Percentiles rank a stretch among this genome's conserved stretches.
Conservation (phyloP, 2,888 invertebrate species). For the Branchipolynoe longqiensis region DNA sequence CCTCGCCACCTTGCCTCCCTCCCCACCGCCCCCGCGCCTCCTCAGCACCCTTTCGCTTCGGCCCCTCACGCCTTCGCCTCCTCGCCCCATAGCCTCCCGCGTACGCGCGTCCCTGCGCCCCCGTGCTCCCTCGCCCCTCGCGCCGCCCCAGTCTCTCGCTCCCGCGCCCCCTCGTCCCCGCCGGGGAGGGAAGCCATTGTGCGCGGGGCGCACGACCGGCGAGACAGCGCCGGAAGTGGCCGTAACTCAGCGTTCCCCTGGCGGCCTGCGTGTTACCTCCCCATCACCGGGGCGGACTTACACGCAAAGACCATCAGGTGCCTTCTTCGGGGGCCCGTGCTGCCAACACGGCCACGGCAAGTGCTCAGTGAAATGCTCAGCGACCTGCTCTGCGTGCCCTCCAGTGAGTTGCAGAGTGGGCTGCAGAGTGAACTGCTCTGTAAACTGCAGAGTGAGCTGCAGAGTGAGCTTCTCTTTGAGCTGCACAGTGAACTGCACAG, state of each 20-base stretch:
- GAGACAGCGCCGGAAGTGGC: slow-evolving; percentile 26
- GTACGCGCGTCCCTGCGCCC: neutral
- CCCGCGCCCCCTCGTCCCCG: no score
- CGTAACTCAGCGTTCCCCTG: slow-evolving; percentile 9
- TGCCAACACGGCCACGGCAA: neutral
- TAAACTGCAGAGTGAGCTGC: no score
- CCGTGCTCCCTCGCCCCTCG: no score
- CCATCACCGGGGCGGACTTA: slow-evolving; percentile 9
- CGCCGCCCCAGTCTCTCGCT: no score
- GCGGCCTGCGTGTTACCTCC: neutral
- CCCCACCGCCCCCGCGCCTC: no score
- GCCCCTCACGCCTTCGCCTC: neutral
- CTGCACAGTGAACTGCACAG: no score
- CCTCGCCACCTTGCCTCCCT: no score
- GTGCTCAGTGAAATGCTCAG: neutral
- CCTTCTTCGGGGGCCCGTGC: neutral
- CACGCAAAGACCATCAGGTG: slow-evolving; percentile 44
- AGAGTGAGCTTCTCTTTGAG: no score
- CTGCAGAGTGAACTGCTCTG: no score
- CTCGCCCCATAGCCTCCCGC: neutral
- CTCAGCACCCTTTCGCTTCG: neutral
- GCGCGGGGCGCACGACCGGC: neutral
- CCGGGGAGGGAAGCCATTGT: neutral
- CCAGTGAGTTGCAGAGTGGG: no score
- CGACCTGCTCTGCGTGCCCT: slow-evolving; percentile 9